Conservation (phyloP, 2,797 vertebrate species). For the Sebastes trivittatus region DNA sequence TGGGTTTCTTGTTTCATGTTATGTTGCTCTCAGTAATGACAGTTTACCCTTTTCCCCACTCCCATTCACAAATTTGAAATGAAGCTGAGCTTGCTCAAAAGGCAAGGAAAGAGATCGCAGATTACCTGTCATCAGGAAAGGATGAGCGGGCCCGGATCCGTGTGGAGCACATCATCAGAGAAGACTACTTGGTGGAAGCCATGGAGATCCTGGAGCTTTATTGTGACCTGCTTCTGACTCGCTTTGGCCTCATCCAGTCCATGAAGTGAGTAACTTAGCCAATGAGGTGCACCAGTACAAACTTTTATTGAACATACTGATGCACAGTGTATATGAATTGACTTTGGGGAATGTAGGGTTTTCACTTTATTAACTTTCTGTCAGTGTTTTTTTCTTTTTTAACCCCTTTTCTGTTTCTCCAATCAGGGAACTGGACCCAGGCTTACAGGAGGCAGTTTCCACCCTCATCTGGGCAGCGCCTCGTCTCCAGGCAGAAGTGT, state of each 20-base stretch:
- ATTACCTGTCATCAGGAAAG: conserved; percentile 94
- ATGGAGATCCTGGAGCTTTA: conserved; percentile 99
- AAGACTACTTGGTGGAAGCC: conserved; percentile 99
- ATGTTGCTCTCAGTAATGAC: not conserved
- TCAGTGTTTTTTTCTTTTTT: not conserved
- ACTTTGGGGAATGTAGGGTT: not conserved
- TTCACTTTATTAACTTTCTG: not conserved
- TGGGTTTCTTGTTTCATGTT: not conserved
- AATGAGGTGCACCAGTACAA: not conserved
- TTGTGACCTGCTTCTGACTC: conserved; percentile 93
- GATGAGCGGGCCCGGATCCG: conserved; percentile 97
- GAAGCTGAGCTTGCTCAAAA: conserved; percentile 97
- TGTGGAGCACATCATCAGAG: conserved; percentile 98
- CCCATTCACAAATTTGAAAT: conserved; percentile 35
- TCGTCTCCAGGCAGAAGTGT: conserved; percentile 93
- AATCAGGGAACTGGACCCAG: conserved; percentile 93
- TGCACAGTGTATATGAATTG: not conserved
- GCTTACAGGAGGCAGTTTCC: conserved; percentile 95
- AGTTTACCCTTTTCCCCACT: not conserved
- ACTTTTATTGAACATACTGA: not conserved
- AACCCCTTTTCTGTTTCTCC: not conserved
- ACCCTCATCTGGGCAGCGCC: conserved; percentile 98
- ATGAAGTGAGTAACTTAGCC: conserved; percentile 91
- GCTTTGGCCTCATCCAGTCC: conserved; percentile 96
- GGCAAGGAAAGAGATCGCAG: conserved; percentile 97